Conservation (phyloP, 2,113 vertebrate species). For the Glareola pratincola region DNA sequence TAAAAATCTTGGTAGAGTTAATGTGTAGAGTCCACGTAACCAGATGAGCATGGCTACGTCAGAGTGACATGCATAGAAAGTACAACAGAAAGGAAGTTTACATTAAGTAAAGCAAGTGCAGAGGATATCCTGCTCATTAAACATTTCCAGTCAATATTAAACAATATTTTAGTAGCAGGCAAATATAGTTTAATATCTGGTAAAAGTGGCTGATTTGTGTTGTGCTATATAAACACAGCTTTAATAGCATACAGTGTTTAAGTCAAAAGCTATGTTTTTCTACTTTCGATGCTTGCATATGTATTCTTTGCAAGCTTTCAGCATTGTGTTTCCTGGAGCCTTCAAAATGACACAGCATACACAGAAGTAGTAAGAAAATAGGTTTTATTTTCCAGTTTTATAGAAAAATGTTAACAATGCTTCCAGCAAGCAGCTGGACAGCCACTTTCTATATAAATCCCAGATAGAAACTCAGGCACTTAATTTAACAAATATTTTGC, state of each 20-base stretch:
- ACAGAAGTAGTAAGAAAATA: not conserved
- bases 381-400: not conserved
- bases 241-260: not conserved
- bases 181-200: not conserved
- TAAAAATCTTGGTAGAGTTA: not conserved
- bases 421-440: not conserved
- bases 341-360: not conserved
- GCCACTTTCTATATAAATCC: not conserved
- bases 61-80: not conserved
- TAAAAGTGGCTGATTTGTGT: not conserved
- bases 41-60: not conserved
- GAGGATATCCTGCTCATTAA: not conserved
- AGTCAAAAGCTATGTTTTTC: not conserved
- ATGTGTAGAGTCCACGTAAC: not conserved
- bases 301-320: not conserved
- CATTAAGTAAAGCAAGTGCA: not conserved
- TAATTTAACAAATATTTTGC: not conserved
- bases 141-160: not conserved
- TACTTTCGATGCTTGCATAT: not conserved
- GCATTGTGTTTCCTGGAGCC: not conserved
- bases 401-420: not conserved
- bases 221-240: not conserved
- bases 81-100: not conserved
- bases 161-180: not conserved
- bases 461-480: not conserved